These are phyloP conservation scores for Atrichornis clamosus DNA, from an alignment of 2,113 vertebrate species.

Conservation along the genomic window DNA sequence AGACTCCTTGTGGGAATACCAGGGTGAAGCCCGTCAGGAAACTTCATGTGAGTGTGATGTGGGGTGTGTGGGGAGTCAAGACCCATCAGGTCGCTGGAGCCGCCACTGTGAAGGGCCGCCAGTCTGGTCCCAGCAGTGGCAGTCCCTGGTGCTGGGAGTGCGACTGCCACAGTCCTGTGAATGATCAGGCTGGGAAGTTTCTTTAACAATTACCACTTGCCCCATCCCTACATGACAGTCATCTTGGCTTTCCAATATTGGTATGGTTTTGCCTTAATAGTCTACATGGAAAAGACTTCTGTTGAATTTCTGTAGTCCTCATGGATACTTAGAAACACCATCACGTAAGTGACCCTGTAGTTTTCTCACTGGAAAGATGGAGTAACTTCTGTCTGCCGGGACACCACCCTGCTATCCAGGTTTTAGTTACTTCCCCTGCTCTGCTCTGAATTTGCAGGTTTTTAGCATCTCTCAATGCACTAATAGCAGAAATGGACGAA, in stretches of 20 bases:
- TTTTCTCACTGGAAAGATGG: not conserved
- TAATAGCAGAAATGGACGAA: not conserved
- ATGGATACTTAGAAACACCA: fast-evolving
- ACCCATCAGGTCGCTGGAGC: fast-evolving
- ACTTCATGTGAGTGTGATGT: not conserved
- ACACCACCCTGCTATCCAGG: not conserved
- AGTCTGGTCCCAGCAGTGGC: fast-evolving
- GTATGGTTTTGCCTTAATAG: not conserved
- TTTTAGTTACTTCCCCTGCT: not conserved
- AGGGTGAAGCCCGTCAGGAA: fast-evolving
- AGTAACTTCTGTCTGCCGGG: not conserved
- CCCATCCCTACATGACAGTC: too few relatives aligned
- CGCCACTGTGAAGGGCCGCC: fast-evolving
- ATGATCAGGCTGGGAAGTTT: not conserved
- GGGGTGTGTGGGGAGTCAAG: not conserved
- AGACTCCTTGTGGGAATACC: fast-evolving
- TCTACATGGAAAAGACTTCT: not conserved
- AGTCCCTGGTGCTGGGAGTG: fast-evolving
- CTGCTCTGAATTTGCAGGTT: not conserved
- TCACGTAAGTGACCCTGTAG: fast-evolving
- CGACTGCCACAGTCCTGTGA: fast-evolving
- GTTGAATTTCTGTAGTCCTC: not conserved
- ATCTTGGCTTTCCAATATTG: not conserved
- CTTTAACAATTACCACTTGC: not conserved
- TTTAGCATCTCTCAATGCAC: not conserved